Percentiles rank a stretch among this genome's conserved stretches.
Conservation (phyloP, 1,140 invertebrate species). For the Monochamus saltuarius region DNA sequence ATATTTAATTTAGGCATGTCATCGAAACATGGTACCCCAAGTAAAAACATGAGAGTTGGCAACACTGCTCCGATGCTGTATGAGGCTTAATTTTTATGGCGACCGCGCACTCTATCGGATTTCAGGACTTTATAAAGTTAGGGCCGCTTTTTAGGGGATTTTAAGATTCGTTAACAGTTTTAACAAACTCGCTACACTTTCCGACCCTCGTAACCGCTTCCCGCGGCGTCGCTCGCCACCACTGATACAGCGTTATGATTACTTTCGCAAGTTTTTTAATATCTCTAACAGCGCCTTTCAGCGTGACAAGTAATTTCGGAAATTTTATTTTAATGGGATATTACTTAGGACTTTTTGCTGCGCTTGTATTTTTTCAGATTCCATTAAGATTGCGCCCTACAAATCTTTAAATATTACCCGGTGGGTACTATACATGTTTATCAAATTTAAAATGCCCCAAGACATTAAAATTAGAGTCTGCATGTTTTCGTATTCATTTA, state of each 20-base stretch:
- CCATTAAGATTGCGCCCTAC: conserved; percentile 4
- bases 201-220: conserved; percentile 31
- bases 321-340: conserved; percentile 26
- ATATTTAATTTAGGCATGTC: no score
- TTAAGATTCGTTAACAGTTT: conserved; percentile 50
- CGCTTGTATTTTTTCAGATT: conserved; percentile 21
- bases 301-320: conserved; percentile 41
- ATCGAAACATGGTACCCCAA: no score
- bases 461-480: no score
- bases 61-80: conserved; percentile 35
- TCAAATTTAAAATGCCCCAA: no score
- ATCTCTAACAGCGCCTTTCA: conserved; percentile 38
- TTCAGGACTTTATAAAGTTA: conserved; percentile 42
- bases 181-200: conserved; percentile 45
- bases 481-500: no score
- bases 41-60: no score
- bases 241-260: conserved; percentile 37
- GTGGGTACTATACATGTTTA: no score
- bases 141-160: conserved; percentile 48
- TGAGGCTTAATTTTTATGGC: conserved; percentile 49
- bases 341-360: conserved; percentile 21
- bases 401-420: no score
- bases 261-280: conserved; percentile 46
- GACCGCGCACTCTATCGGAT: conserved; percentile 37
- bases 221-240: conserved; percentile 9